Base-by-base conservation (phyloP, 2,888 invertebrate genomes). In the Arctia plantaginis region DNA sequence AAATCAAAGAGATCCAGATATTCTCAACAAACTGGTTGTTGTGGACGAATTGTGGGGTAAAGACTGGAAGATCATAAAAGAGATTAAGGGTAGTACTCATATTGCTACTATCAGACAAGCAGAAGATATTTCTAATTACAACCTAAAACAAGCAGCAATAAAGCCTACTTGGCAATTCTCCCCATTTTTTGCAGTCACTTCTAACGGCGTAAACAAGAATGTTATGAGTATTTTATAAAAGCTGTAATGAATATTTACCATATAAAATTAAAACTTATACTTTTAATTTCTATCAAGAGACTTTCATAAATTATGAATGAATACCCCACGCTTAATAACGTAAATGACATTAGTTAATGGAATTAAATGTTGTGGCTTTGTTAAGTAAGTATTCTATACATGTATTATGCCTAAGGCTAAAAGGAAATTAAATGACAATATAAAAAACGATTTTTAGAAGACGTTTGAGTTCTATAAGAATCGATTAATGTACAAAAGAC, bases 311-410 rank as follows among this genome's bases (percentile, higher is more conserved):
- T 30, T 4, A n/a, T 55, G 27, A 62, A 69, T 35, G 39, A 69
- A 69, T n/a, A 39, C 30, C 30, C 41, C 4, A n/a, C 70, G 13
- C 30, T 62, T 23, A 23, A 41, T 62, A 23, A 39, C 12, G 30
- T 69, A 59, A 59, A 59, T 55, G 23, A 15, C 13, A 15, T 62
- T 39, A 69, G 59, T 59, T 62, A 70, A 20, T 20, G 39, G 59
- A 69, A 69, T 59, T 62, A 70, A 41, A 41, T 1, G 6, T 59
- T 41, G 41, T 39, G 27, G 44, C 70, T 70, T 69, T 20, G 62
- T 62, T 69, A 41, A 41, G 13, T 33, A 23, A 39, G 27, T 66
- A 10, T 44, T 30, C 33, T 68, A 39, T 33, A 68, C 18, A 33
- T 2, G 3, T 69, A 69, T 27, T 30, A 15, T 44, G 27, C 27